A percentile compares a stretch with the other conserved stretches of the same genome.
phyloP scores from a whole-genome alignment of 2,888 invertebrate genomes.

The Marronus borbonicus region DNA sequence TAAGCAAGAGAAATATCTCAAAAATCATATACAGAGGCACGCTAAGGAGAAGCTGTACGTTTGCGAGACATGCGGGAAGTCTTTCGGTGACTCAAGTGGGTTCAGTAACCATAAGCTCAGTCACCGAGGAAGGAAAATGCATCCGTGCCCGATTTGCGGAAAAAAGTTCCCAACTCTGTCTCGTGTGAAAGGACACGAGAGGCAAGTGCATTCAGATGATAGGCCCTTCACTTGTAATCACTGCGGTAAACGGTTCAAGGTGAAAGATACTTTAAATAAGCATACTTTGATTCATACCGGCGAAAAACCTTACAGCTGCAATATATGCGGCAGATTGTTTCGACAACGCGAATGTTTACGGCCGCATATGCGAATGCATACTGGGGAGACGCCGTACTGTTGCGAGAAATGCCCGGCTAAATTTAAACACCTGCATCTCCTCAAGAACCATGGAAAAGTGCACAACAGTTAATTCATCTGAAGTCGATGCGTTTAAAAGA shows the following conservation, averaged over 20 bases:
- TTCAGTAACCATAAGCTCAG: not conserved
- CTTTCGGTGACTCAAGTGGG: not conserved
- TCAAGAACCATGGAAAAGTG: not conserved
- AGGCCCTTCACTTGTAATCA: not conserved
- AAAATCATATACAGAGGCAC: not conserved
- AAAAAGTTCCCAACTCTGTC: not conserved
- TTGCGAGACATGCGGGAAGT: not conserved
- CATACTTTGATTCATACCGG: not conserved
- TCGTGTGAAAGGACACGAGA: not conserved
- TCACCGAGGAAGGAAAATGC: not conserved
- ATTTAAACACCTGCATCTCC: not conserved
- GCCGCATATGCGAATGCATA: not conserved
- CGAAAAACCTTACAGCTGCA: constrained; percentile 66
- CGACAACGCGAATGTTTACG: not conserved
- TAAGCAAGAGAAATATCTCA: not conserved
- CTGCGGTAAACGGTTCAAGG: constrained; percentile 1
- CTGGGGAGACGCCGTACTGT: not conserved
- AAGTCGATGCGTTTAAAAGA: no score
- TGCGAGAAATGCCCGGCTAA: not conserved
- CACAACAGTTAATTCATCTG: not conserved
- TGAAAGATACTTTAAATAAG: not conserved
- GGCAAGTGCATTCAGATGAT: not conserved
- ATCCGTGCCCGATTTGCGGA: not conserved
- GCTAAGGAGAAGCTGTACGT: not conserved
- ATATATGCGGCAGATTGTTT: constrained; percentile 72